Evolutionary conservation across 2,113 vertebrate species (phyloP).

Genomic region (Ochotona princeps): DNA sequence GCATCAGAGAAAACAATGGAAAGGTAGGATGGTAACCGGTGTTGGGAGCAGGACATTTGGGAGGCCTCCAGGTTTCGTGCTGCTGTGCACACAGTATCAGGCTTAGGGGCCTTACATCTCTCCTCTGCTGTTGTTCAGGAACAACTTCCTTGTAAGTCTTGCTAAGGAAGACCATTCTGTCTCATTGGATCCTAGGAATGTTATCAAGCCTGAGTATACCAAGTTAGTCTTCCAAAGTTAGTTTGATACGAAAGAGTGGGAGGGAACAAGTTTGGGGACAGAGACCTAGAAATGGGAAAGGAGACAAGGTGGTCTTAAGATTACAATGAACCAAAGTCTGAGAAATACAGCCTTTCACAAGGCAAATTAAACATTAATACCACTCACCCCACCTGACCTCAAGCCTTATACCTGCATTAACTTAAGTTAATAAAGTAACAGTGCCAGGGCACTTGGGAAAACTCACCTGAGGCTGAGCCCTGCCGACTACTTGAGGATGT

Average conservation of each 20-base stretch:
- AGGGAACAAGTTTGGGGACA: not conserved
- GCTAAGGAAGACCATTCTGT: not conserved
- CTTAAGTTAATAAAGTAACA: not conserved
- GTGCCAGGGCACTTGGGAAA: not conserved
- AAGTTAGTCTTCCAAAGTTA: not conserved
- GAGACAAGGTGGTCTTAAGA: not conserved
- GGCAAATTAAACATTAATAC: not conserved
- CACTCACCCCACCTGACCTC: not conserved
- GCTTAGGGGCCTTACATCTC: not conserved
- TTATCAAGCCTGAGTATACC: not conserved
- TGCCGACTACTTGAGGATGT: constrained; percentile 92
- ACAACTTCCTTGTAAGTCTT: not conserved
- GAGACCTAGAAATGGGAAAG: not conserved
- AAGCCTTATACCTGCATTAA: not conserved
- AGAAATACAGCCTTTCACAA: not conserved
- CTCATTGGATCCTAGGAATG: not conserved
- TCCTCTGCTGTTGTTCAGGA: not conserved
- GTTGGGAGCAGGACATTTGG: not conserved
- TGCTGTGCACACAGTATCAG: rapidly evolving
- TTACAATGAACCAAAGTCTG: not conserved
- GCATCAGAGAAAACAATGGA: not conserved
- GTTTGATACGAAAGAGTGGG: not conserved
- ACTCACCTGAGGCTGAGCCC: constrained; percentile 78
- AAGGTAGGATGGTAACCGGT: not conserved
- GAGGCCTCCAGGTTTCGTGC: not conserved